Conservation (phyloP, 1,140 invertebrate species). For the Lerema accius region DNA sequence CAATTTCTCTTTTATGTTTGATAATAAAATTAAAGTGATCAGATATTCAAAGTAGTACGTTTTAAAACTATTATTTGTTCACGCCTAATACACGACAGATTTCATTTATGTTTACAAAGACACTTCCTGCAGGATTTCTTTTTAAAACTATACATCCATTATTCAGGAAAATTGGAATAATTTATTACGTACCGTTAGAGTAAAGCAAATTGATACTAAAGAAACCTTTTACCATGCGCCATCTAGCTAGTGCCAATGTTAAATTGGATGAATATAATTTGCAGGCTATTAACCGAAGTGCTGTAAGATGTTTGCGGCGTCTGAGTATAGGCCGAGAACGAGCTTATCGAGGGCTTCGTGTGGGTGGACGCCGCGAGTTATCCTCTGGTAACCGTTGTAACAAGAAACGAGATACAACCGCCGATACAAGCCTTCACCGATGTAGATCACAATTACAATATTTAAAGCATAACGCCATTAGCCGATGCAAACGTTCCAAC, state of each 20-base stretch:
- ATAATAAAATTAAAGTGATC: too few species aligned
- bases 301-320: slow-evolving; percentile 47
- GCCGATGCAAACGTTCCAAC: slow-evolving; percentile 36
- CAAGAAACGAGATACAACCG: slow-evolving; percentile 42
- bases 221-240: slow-evolving; percentile 9
- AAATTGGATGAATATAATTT: slow-evolving; percentile 40
- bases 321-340: slow-evolving; percentile 28
- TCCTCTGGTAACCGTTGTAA: slow-evolving; percentile 42
- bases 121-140: neutral
- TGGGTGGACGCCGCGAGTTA: slow-evolving; percentile 54
- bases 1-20: neutral
- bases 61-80: too few species aligned
- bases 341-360: slow-evolving; percentile 46
- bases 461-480: slow-evolving; percentile 41
- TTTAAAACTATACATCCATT: neutral
- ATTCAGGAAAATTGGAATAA: neutral
- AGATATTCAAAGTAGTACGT: too few species aligned
- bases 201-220: neutral
- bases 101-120: too few species aligned
- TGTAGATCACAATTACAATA: slow-evolving; percentile 48
- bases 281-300: slow-evolving; percentile 40
- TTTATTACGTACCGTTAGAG: slow-evolving; percentile 10
- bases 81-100: too few species aligned
- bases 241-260: slow-evolving; percentile 18
- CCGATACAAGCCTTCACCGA: slow-evolving; percentile 36